Evolutionary conservation across 2,888 invertebrate genomes (phyloP).

Genomic region (Hirtodrosophila duncani): DNA sequence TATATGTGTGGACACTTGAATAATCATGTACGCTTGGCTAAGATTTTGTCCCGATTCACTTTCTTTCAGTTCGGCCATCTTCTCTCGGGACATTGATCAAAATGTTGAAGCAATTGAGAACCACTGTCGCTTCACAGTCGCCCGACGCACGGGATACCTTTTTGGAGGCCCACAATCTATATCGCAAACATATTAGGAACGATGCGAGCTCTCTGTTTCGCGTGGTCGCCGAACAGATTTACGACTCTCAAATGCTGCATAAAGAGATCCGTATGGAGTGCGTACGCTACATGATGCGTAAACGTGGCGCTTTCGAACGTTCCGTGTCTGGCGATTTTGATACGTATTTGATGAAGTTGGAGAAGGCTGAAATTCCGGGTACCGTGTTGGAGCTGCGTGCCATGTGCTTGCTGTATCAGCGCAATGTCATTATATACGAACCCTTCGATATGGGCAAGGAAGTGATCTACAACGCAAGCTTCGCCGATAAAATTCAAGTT

Average conservation of each 20-base stretch:
- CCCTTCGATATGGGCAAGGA: conserved; percentile 75
- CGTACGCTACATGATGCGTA: conserved; percentile 83
- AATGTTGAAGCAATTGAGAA: no score
- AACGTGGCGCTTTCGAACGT: conserved; percentile 83
- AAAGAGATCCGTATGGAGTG: conserved; percentile 85
- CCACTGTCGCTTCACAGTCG: no score
- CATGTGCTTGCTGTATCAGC: conserved; percentile 84
- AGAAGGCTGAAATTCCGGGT: conserved; percentile 83
- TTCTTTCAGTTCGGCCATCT: no score
- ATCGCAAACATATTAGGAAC: conserved; percentile 89
- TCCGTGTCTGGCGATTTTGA: conserved; percentile 82
- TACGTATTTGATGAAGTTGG: conserved; percentile 84
- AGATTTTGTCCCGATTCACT: no score
- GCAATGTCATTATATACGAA: conserved; percentile 86
- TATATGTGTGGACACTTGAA: no score
- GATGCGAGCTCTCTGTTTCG: conserved; percentile 93
- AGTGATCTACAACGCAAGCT: conserved; percentile 69
- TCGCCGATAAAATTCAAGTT: conserved; percentile 77
- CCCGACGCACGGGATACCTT: conserved; percentile 82
- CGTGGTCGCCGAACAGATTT: conserved; percentile 89
- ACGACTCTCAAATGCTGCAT: conserved; percentile 84
- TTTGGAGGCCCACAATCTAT: conserved; percentile 87
- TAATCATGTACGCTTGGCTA: no score
- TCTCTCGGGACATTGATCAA: no score
- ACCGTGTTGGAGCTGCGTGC: conserved; percentile 84